Evolutionary conservation across 1,140 invertebrate genomes (phyloP), one percentile per base, ranked within the genome.

Genomic region (Caenorhabditis briggsae): DNA sequence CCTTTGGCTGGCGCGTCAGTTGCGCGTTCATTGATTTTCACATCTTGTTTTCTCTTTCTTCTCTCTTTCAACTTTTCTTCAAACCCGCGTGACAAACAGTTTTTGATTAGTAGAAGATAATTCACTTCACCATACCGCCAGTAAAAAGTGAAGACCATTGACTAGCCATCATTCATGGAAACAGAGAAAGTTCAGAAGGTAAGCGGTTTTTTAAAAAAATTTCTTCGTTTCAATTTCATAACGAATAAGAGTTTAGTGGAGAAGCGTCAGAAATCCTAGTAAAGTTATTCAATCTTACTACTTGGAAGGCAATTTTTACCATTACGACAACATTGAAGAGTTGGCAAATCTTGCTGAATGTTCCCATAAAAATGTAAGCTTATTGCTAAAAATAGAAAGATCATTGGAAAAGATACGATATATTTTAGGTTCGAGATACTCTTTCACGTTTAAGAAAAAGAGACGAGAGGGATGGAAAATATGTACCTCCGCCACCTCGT

Each of bases 11-110:
- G 65, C 65, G 65, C 18, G 65, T 74, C 65, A 46, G 65, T 43
- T 41, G 23, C 65, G 65, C 65, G 65, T 74, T 74, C 23, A 74
- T 74, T 46, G 65, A 74, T 74, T 74, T 74, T 25, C n/a, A 14
- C 5, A 64, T 25, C 20, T 59, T 9, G 8, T 2, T 59, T 20
- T 23, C 18, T 1, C 18, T n/a, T 59, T 59, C 56, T 59, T 5
- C 56, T 9, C 2, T 8, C 56, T 59, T 59, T 20, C 20, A 59
- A 20, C n/a, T 59, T 59, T 59, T 65, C 33, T 41, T 25, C 61
- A 65, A 25, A 25, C 11, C 12, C 50, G 33, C 33, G 33, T 33
- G 33, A 33, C 33, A 33, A 33, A 33, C 33, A 33, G 33, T 33
- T 33, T 3, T 1, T 33, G 33, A 33, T 33, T 33, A 33, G 33